Evolutionary conservation across 2,888 invertebrate species (phyloP).

Genomic region (Drosophila setosimentum): DNA sequence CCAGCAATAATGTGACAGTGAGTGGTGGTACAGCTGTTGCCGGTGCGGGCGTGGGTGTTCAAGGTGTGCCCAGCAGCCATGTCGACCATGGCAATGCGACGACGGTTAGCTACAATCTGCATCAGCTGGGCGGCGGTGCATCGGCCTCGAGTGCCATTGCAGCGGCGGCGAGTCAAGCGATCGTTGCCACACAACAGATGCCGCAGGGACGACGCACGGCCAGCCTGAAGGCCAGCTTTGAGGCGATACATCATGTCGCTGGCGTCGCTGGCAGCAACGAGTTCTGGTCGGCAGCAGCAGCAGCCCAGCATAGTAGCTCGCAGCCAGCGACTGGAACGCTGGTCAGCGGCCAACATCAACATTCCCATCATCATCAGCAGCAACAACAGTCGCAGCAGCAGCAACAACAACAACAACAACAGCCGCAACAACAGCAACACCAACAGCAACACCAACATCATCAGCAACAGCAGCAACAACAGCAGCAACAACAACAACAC

Average conservation of each 20-base stretch:
- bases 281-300: constrained; percentile 88
- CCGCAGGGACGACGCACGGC: constrained; percentile 97
- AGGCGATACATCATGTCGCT: constrained; percentile 92
- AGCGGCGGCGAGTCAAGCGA: constrained; percentile 97
- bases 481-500: constrained; percentile 74
- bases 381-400: constrained; percentile 86
- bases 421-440: constrained; percentile 23
- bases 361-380: constrained; percentile 27
- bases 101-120: constrained; percentile 89
- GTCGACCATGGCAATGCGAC: constrained; percentile 49
- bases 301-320: constrained; percentile 89
- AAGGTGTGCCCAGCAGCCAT: constrained; percentile 14
- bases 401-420: constrained; percentile 18
- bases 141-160: constrained; percentile 94
- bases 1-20: constrained; percentile 24
- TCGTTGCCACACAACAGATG: constrained; percentile 98
- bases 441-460: constrained; percentile 86
- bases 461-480: constrained; percentile 23
- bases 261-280: constrained; percentile 88
- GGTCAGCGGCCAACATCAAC: constrained; percentile 86
- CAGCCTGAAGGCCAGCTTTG: constrained; percentile 97
- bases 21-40: not conserved
- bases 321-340: constrained; percentile 84
- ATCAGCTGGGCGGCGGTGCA: constrained; percentile 90
- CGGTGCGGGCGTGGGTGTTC: constrained; percentile 5